Percentiles rank a stretch among this genome's conserved stretches.
phyloP scores from a whole-genome alignment of 2,113 vertebrate genomes.

The Gila orcuttii region DNA sequence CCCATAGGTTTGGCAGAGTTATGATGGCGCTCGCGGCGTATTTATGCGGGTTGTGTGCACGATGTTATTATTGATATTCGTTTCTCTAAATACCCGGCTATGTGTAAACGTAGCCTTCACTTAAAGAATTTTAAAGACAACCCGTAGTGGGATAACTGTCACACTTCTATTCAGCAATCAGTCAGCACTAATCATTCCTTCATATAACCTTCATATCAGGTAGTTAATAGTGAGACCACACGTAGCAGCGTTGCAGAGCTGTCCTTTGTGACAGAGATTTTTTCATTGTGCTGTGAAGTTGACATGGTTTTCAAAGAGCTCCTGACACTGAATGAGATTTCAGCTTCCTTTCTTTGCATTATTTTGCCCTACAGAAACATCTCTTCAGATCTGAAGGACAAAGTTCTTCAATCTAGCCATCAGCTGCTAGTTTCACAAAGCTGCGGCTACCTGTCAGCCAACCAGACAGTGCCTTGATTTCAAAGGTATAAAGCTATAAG shows the following conservation, averaged over 20 bases:
- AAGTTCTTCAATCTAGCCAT: slow-evolving; percentile 39
- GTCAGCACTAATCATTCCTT: slow-evolving; percentile 35
- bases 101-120: background rate
- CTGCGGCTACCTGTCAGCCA: background rate
- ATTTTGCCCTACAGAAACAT: slow-evolving; percentile 31
- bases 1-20: too few relatives aligned
- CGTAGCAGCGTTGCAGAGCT: background rate
- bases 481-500: background rate
- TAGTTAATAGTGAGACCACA: slow-evolving; percentile 14
- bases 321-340: slow-evolving; percentile 10
- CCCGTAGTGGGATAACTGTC: background rate
- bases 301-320: slow-evolving; percentile 40
- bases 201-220: slow-evolving; percentile 40
- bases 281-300: slow-evolving; percentile 21
- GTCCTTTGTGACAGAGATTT: slow-evolving; percentile 39
- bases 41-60: too few relatives aligned
- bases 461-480: slow-evolving; percentile 20
- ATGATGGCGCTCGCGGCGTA: too few relatives aligned
- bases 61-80: too few relatives aligned
- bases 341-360: background rate
- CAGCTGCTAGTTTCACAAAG: background rate
- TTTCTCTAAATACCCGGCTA: too few relatives aligned
- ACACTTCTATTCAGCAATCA: background rate
- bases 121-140: background rate
- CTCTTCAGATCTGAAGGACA: slow-evolving; percentile 53